A percentile compares a stretch with the other conserved stretches of the same genome.
Evolutionary conservation across 23 tunicate species (phyloP).

Genomic region (Styela plicata): DNA sequence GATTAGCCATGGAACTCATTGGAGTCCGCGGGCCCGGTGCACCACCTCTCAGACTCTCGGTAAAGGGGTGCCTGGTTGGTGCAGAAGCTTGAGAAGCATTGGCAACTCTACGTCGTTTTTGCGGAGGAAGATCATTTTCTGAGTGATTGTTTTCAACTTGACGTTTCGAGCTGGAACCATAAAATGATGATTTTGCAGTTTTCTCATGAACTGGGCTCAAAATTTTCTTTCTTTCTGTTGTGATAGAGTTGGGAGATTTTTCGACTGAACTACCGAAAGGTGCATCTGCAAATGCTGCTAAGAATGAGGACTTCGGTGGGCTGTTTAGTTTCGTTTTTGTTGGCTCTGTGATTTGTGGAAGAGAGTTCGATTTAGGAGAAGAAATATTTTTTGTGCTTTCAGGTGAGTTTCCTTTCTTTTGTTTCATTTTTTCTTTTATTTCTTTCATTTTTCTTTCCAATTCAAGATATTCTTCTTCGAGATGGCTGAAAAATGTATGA

Average conservation of each 20-base stretch:
- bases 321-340: neutral
- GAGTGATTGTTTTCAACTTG: neutral
- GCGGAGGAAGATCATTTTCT: slow-evolving; percentile 39
- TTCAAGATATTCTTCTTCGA: slow-evolving; percentile 60
- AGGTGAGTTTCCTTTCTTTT: slow-evolving; percentile 14
- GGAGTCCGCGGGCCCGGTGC: neutral
- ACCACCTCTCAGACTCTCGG: slow-evolving; percentile 3
- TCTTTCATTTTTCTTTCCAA: slow-evolving; percentile 60
- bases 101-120: slow-evolving; percentile 55
- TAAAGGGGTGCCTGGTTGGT: neutral
- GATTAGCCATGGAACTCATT: neutral
- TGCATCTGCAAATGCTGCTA: slow-evolving; percentile 1
- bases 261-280: neutral
- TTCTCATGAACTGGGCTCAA: neutral
- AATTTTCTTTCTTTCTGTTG: too few relatives aligned
- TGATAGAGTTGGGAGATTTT: too few relatives aligned
- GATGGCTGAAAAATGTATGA: neutral
- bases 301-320: neutral
- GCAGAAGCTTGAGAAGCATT: neutral
- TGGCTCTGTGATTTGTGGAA: neutral
- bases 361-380: neutral
- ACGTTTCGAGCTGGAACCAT: neutral
- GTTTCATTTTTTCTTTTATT: slow-evolving; percentile 61
- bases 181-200: neutral
- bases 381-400: neutral